Base-by-base conservation (phyloP, 2,113 vertebrate species). In the Microcebus ravelobensis region DNA sequence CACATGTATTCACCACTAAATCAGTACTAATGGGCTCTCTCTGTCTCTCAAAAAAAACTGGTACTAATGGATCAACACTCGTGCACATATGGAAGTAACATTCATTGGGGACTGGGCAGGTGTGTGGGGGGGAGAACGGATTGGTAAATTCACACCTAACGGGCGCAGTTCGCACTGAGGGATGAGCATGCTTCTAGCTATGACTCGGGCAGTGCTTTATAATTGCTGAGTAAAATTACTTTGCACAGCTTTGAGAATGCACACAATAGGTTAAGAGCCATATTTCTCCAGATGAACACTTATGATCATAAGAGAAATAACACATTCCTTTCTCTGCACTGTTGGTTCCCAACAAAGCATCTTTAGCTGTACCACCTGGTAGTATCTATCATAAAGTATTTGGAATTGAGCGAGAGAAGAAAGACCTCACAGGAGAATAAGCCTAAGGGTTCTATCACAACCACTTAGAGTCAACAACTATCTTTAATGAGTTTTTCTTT, bases 301-400 rank as follows among this genome's bases (percentile, higher is more conserved):
- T 67, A 85, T n/a, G 76, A 59, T 67, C 42, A 68, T 95, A 82
- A 95, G 90, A 95, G 73, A 97, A 96, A 96, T 94, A 96, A 96
- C 96, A 97, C 95, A 96, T 96, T 86, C 80, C 94, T 79, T 45
- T 94, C 87, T 97, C 92, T 55, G 95, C 89, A 79, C 65, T 94
- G 96, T 97, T 97, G 96, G 92, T 97, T 98, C 95, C 96, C 96
- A 98, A 97, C 97, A 97, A 97, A 98, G 96, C 31, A 82, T 96
- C 70, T 98, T 97, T 94, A 89, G 90, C 71, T 20, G 86, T 91
- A 45, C 25, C 17, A 77, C 1, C 50, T 36, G 2, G 92, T 0
- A 74, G 91, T 8, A 71, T 21, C 93, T 92, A 89, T 97, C 80
- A n/a, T 20, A 9, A 65, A 91, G 65, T 74, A 94, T 36, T 42